These are phyloP conservation scores for Gallinago undulata DNA, from an alignment of 2,113 vertebrate genomes.

Conservation along the genomic window DNA sequence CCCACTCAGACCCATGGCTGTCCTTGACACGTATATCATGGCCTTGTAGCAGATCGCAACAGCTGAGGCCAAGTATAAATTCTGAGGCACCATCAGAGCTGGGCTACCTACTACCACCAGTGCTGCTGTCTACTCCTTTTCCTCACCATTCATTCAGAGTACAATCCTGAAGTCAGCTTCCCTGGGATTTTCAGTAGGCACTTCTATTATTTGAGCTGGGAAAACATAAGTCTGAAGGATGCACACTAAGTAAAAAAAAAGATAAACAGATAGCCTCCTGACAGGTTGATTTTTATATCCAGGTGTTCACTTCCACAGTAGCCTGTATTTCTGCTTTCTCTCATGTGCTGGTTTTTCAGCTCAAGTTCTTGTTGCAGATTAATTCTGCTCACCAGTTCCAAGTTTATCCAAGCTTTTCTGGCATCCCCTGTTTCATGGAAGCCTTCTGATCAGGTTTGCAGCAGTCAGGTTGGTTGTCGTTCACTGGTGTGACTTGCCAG, in stretches of 20 bases:
- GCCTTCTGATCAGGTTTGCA: background rate
- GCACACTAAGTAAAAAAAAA: background rate
- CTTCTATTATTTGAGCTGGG: background rate
- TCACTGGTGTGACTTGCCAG: background rate
- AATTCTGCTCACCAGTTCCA: background rate
- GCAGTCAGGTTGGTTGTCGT: background rate
- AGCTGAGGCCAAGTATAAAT: background rate
- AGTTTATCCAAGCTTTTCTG: background rate
- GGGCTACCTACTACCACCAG: background rate
- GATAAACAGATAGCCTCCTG: background rate
- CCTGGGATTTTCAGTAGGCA: background rate
- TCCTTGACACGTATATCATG: background rate
- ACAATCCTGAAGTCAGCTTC: background rate
- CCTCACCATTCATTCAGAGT: background rate
- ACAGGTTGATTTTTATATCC: background rate
- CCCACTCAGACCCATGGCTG: background rate
- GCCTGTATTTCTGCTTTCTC: background rate
- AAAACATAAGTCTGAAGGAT: background rate
- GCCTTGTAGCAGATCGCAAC: background rate
- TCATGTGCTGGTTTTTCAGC: background rate
- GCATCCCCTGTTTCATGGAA: background rate
- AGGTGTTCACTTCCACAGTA: background rate
- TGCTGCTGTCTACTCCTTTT: background rate
- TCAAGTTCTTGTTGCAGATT: background rate
- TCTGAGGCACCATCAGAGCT: background rate